Conservation (phyloP, 2,888 invertebrate species). For the Limenitis camilla region DNA sequence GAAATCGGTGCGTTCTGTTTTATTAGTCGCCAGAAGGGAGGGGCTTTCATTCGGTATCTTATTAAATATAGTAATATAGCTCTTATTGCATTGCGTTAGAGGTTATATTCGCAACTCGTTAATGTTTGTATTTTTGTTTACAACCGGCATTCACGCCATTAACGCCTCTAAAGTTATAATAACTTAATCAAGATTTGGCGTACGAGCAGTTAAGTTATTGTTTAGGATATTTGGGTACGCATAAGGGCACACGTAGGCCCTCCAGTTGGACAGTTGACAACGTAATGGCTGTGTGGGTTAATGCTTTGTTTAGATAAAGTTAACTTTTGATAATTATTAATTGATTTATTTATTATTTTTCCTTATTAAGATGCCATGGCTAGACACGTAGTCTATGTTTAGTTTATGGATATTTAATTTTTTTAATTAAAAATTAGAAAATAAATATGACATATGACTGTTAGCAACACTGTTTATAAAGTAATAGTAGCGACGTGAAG, state of each 20-base stretch:
- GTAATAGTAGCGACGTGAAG: too few relatives aligned
- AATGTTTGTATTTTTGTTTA: conserved; percentile 2
- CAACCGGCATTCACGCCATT: conserved; percentile 1
- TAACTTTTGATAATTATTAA: conserved; percentile 24
- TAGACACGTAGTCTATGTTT: too few relatives aligned
- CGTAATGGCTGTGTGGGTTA: conserved; percentile 47
- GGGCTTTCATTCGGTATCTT: conserved; percentile 27
- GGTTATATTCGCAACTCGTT: not conserved
- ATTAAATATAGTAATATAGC: conserved; percentile 2
- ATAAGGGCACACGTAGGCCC: conserved; percentile 30
- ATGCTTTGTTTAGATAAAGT: conserved; percentile 31
- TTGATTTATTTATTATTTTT: conserved; percentile 25
- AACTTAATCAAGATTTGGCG: conserved; percentile 3
- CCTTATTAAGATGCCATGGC: conserved; percentile 27
- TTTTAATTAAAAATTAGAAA: too few relatives aligned
- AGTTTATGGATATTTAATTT: too few relatives aligned
- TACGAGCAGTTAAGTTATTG: conserved; percentile 21
- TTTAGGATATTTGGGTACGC: conserved; percentile 9
- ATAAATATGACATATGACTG: too few relatives aligned
- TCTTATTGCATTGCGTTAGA: not conserved
- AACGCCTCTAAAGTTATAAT: not conserved
- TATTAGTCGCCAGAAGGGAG: conserved; percentile 41
- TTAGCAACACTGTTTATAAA: too few relatives aligned
- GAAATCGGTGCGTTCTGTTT: conserved; percentile 46
- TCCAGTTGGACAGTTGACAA: too few relatives aligned